Base-by-base conservation (phyloP, 2,113 vertebrate genomes). In the Pseudonaja textilis region DNA sequence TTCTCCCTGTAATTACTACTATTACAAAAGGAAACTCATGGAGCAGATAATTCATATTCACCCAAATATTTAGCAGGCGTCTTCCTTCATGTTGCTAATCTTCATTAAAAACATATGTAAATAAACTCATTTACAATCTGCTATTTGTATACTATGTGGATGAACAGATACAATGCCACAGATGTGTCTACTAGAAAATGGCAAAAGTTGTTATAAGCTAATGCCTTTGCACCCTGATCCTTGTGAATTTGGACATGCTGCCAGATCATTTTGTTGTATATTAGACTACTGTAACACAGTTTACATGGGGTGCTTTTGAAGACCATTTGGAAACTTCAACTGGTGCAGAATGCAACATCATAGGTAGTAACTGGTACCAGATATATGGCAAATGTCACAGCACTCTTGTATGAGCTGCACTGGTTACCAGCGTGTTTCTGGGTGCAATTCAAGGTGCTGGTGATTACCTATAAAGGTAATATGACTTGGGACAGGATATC, bases 21-120 rank as follows among this genome's bases (percentile, higher is more conserved):
- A 26, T 52, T 88, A 93, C 87, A 88, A 64, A 0, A 94, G 59
- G 94, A 10, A 95, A 90, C n/a, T 34, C 89, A 87, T 81, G 39
- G 89, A 93, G 61, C 8, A 4, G 34, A 88, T 87, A 50, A 42
- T 88, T 94, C 92, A 54, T 29, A 92, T 20, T 4, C 59, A 64
- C 74, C 52, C 64, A 90, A 94, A 87, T 89, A 57, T 55, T 1
- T 47, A 95, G 93, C 29, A 94, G 64, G 3, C 1, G 20, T 87
- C 5, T 42, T 92, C 61, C 87, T 91, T 90, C 55, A 89, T 91
- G 4, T 55, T n/a, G 47, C 52, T 93, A 90, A 93, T 91, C 81
- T 92, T 86, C 26, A 56, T 93, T 81, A 6, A 39, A 91, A 93
- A 88, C 61, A 81, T 11, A 6, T 89, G 3, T 90, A 90, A 61